Base-by-base conservation (phyloP, 2,797 vertebrate genomes). In the Poeciliopsis turneri region DNA sequence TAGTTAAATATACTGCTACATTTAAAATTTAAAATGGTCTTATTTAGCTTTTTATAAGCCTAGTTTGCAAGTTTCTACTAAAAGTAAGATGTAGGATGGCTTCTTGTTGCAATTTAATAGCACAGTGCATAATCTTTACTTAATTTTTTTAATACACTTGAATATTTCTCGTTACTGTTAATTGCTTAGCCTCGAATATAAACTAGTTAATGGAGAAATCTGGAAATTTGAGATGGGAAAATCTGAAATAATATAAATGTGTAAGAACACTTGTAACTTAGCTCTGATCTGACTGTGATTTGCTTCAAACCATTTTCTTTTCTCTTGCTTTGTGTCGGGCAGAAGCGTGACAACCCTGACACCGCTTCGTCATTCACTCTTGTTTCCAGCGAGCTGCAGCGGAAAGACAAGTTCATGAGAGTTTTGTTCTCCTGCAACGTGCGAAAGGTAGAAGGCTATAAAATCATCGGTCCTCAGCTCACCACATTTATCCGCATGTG, bases 341-440 rank as follows among this genome's bases (percentile, higher is more conserved):
- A 99, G 98, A 99, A 97, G 87, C 92, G 94, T 53, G 97, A 97
- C 73, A 97, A 94, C 75, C 94, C 97, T 1, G 97, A 97, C 73
- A 92, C 92, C 18, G 95, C 95, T 0, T 91, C 95, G 16, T 96
- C 96, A 0, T 99, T 99, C 90, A 94, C 96, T 2, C 94, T 97
- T 0, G 96, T 98, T 4, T 97, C 97, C 89, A 97, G 96, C 70
- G 97, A 99, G 82, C 94, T 99, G 89, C 97, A 99, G 89, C 93
- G 98, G 25, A 99, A 97, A 83, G 98, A 99, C 95, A 99, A 99
- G 85, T 99, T 98, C 94, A 99, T 99, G 98, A 96, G 94, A 0
- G 73, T 98, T n/a, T 96, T 99, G 81, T 99, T 99, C 92, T 98
- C 98, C 84, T 97, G 97, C 87, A 97, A 97, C 0, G 98, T 99